phyloP scores from a whole-genome alignment of 2,888 invertebrate species.

The Tetramorium bicarinatum region DNA sequence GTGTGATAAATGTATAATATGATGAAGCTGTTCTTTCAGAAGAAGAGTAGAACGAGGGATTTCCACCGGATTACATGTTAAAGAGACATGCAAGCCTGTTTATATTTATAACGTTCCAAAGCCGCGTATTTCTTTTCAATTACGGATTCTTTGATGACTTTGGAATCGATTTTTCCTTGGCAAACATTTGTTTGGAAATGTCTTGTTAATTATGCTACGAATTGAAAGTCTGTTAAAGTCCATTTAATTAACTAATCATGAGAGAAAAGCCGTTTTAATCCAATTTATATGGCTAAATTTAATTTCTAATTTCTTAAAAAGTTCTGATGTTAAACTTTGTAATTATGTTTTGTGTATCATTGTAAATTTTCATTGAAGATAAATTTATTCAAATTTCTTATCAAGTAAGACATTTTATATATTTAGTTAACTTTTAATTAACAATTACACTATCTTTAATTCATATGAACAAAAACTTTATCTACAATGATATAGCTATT shows the following conservation, averaged over 20 bases:
- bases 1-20: constrained; percentile 2
- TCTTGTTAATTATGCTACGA: constrained; percentile 24
- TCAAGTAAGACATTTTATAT: not conserved
- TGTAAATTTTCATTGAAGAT: constrained; percentile 25
- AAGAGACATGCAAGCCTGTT: not conserved
- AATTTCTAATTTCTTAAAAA: constrained; percentile 28
- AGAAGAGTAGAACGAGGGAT: not conserved
- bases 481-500: not conserved
- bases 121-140: not conserved
- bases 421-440: not conserved
- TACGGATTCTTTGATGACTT: not conserved
- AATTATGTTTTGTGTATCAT: constrained; percentile 33
- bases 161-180: not conserved
- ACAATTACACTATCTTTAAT: not conserved
- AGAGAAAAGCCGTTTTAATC: constrained; percentile 25
- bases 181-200: not conserved
- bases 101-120: not conserved
- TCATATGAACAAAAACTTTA: not conserved
- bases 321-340: constrained; percentile 30
- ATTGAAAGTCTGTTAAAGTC: constrained; percentile 22
- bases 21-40: not conserved
- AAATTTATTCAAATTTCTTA: constrained; percentile 18
- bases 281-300: constrained; percentile 32
- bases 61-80: not conserved
- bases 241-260: constrained; percentile 33